Evolutionary conservation across 2,113 vertebrate species (phyloP), one percentile per base, ranked within the genome.

Genomic region (Centropristis striata): DNA sequence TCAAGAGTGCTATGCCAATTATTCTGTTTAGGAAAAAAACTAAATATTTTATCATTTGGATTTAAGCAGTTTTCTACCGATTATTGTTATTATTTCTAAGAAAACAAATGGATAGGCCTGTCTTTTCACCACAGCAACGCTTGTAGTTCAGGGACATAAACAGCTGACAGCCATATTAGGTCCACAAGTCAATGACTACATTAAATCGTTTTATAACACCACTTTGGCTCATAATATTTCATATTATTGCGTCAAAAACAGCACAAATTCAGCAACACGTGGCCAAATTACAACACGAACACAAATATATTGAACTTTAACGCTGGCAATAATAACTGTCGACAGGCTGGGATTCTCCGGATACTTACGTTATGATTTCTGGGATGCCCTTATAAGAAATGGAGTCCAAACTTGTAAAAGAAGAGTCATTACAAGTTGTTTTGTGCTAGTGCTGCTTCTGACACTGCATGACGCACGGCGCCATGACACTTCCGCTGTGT

Each of bases 401-500:
- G 12, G n/a, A 25, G 18, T 50, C 44, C 44, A 53, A 46, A 50
- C 12, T 8, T 21, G 21, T 9, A 4, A 18, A 5, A 41, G 16
- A 65, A 60, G 0, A 75, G 21, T 78, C 79, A 78, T 66, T 2
- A 51, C n/a, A 59, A 58, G 51, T 13, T 15, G 15, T 28, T 37
- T 47, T 7, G 12, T 12, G 70, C 55, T 60, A 37, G 16, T 12
- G 58, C 27, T 23, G 61, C 25, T 50, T 57, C 69, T 53, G 53
- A 70, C 39, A 25, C 64, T 49, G 86, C 74, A 58, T 46, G 23
- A 44, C 16, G 59, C 21, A 42, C 75, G 66, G 18, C 85, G 84
- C 86, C 84, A 88, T 89, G 86, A 87, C 83, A 87, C 85, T 90
- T 91, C 89, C 86, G 82, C 37, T 4, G 37, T 75, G 84, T 83